phyloP scores from a whole-genome alignment of 2,888 invertebrate species.

The Stenurella melanura region DNA sequence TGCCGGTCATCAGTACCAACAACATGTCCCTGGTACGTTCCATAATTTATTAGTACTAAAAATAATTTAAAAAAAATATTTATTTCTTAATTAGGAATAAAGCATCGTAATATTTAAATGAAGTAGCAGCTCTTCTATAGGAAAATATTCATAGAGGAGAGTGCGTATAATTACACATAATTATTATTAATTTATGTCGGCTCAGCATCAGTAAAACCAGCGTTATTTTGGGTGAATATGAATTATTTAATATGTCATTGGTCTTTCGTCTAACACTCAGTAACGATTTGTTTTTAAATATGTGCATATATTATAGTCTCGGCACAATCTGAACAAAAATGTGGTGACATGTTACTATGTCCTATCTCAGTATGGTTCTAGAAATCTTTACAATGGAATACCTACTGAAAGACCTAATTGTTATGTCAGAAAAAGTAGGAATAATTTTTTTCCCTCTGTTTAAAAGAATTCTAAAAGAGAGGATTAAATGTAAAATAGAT shows the following conservation, averaged over 20 bases:
- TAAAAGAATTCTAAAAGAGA: no score
- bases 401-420: no score
- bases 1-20: conserved; percentile 5
- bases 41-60: conserved; percentile 24
- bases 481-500: no score
- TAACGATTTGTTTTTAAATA: conserved; percentile 18
- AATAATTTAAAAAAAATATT: conserved; percentile 23
- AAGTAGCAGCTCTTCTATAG: conserved; percentile 17
- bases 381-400: no score
- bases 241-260: conserved; percentile 18
- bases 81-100: conserved; percentile 37
- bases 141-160: conserved; percentile 14
- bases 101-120: conserved; percentile 32
- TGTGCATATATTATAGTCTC: conserved; percentile 17
- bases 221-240: conserved; percentile 8
- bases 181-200: conserved; percentile 29
- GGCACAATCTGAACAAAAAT: background rate
- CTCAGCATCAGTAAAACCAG: background rate
- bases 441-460: no score
- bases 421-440: no score
- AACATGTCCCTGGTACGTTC: background rate
- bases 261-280: conserved; percentile 12
- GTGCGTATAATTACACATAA: conserved; percentile 22
- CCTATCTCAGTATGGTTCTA: no score
- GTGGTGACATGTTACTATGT: no score